Evolutionary conservation across 2,888 invertebrate species (phyloP).

Genomic region (Cheilosia impressa): DNA sequence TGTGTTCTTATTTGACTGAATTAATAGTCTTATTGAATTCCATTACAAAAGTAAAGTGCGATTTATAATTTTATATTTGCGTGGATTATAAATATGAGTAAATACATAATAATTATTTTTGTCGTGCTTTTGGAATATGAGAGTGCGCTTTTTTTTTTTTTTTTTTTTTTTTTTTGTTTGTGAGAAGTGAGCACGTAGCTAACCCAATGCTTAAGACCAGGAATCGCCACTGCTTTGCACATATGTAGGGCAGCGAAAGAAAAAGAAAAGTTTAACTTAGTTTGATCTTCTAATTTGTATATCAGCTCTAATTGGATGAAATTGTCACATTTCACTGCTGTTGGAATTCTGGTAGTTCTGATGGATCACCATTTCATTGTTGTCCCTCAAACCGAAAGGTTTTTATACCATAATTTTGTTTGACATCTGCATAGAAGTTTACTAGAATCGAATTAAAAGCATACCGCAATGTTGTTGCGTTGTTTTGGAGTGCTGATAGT

Average conservation of each 20-base stretch:
- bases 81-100: too few species aligned
- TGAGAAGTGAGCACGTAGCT: too few species aligned
- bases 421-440: background rate
- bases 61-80: too few species aligned
- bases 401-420: background rate
- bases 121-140: too few species aligned
- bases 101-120: too few species aligned
- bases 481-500: conserved; percentile 1
- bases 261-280: conserved; percentile 32
- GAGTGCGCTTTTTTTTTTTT: too few species aligned
- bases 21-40: too few species aligned
- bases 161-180: too few species aligned
- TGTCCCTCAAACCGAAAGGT: conserved; percentile 20
- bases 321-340: conserved; percentile 28
- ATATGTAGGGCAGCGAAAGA: conserved; percentile 32
- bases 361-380: conserved; percentile 24
- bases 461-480: conserved; percentile 13
- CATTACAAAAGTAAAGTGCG: too few species aligned
- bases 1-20: too few species aligned
- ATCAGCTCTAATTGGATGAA: conserved; percentile 37
- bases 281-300: conserved; percentile 46
- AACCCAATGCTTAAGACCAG: too few species aligned
- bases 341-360: conserved; percentile 4
- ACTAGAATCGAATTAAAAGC: background rate
- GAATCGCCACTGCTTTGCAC: too few species aligned